A percentile compares a stretch with the other conserved stretches of the same genome.
phyloP scores from a whole-genome alignment of 2,888 invertebrate genomes.

The Glaucopsyche alexis region DNA sequence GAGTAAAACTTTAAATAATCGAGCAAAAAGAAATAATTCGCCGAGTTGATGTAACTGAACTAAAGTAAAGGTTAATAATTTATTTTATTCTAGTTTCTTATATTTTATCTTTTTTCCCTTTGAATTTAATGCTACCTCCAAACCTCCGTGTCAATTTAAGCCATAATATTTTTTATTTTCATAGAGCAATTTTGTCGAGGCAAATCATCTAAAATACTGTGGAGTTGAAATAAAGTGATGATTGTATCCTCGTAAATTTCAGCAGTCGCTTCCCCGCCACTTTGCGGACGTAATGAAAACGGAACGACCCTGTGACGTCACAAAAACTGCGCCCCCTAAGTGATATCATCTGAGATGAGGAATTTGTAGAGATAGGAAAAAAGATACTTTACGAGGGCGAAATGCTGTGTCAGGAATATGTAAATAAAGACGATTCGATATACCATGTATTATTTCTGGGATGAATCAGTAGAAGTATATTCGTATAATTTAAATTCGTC shows the following conservation, averaged over 20 bases:
- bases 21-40: not conserved
- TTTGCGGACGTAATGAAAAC: conserved; percentile 17
- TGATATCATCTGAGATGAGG: conserved; percentile 2
- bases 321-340: not conserved
- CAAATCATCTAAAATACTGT: too few species aligned
- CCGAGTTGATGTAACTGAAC: not conserved
- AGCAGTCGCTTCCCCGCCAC: not conserved
- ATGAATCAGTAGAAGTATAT: not conserved
- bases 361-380: not conserved
- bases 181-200: too few species aligned
- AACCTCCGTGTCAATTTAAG: too few species aligned
- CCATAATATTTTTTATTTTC: too few species aligned
- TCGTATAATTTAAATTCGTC: too few species aligned
- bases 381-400: not conserved
- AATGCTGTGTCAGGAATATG: not conserved
- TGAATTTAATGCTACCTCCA: too few species aligned
- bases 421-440: not conserved
- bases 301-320: not conserved
- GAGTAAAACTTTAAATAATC: not conserved
- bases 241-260: not conserved
- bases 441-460: not conserved
- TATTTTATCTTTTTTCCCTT: too few species aligned
- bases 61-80: not conserved
- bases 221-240: not conserved
- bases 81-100: too few species aligned